Evolutionary conservation across 37 sponge, comb jelly and placozoan species (phyloP).

Genomic region (Diacarnus erythraeanus): DNA sequence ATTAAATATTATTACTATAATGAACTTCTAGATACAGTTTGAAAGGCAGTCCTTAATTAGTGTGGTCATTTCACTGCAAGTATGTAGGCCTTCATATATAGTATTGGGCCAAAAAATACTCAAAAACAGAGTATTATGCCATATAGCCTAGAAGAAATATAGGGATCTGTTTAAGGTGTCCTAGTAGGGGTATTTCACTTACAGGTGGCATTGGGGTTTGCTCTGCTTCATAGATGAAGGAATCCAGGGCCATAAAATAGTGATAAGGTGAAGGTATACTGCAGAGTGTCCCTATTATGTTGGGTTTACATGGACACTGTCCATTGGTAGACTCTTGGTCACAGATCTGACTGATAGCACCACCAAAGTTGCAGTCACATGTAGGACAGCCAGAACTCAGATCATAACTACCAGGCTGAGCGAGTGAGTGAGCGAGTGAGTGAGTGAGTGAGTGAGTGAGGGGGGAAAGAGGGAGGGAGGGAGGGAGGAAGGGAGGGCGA

Average conservation of each 20-base stretch:
- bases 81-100: too few relatives aligned
- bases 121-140: too few relatives aligned
- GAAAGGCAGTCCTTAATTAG: too few relatives aligned
- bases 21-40: too few relatives aligned
- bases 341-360: constrained; percentile 44
- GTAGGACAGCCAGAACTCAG: constrained; percentile 11
- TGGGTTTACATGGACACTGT: constrained; percentile 66
- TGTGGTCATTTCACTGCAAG: too few relatives aligned
- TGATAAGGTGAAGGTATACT: constrained; percentile 32
- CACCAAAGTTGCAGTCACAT: constrained; percentile 45
- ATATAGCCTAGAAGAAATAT: too few relatives aligned
- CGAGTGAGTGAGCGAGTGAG: background rate
- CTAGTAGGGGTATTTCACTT: background rate
- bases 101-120: too few relatives aligned
- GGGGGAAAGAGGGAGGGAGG: too few relatives aligned
- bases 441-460: too few relatives aligned
- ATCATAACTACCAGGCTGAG: constrained; percentile 35
- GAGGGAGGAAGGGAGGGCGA: too few relatives aligned
- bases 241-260: constrained; percentile 46
- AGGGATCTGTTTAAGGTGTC: background rate
- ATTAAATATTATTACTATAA: too few relatives aligned
- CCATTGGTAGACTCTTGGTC: constrained; percentile 38
- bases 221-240: constrained; percentile 62
- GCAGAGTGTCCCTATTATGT: constrained; percentile 44
- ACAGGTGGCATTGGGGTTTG: constrained; percentile 25